Percentiles rank a stretch among this genome's conserved stretches.
These are phyloP conservation scores for Perccottus glenii DNA, from an alignment of 2,113 vertebrate species.

Conservation along the genomic window DNA sequence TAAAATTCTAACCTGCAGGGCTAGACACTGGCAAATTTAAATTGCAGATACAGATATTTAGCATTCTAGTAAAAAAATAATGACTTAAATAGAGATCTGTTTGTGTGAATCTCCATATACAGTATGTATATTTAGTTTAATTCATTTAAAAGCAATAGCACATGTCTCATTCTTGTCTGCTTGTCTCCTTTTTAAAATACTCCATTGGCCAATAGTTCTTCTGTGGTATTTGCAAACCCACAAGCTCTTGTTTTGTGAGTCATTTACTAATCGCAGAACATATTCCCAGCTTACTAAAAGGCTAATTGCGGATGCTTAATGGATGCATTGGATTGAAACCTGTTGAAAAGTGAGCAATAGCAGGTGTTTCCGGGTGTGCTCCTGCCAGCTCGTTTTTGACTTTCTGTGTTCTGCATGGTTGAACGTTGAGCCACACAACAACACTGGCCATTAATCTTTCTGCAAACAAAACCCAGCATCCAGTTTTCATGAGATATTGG, in stretches of 20 bases:
- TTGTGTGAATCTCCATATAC: not conserved
- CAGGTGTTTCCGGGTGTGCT: slow-evolving; percentile 60
- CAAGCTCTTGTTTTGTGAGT: slow-evolving; percentile 31
- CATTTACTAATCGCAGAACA: slow-evolving; percentile 57
- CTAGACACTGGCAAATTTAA: too few relatives aligned
- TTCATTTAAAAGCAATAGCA: not conserved
- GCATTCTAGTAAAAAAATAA: too few relatives aligned
- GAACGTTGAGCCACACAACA: slow-evolving; percentile 51
- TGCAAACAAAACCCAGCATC: not conserved
- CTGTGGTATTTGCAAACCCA: slow-evolving; percentile 38
- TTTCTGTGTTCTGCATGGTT: slow-evolving; percentile 60
- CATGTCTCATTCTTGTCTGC: not conserved
- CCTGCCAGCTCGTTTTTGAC: slow-evolving; percentile 53
- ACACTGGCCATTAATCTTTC: slow-evolving; percentile 37
- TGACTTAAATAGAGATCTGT: not conserved
- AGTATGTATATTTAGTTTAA: not conserved
- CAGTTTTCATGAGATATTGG: not conserved
- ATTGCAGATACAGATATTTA: too few relatives aligned
- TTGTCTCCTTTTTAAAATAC: slow-evolving; percentile 3
- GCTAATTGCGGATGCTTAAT: slow-evolving; percentile 54
- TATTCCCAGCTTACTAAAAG: slow-evolving; percentile 32
- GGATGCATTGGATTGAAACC: slow-evolving; percentile 29
- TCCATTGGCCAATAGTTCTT: not conserved
- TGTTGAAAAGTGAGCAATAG: slow-evolving; percentile 49
- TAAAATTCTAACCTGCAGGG: too few relatives aligned